Base-by-base conservation (phyloP, 2,797 vertebrate species). In the Danio choprae region DNA sequence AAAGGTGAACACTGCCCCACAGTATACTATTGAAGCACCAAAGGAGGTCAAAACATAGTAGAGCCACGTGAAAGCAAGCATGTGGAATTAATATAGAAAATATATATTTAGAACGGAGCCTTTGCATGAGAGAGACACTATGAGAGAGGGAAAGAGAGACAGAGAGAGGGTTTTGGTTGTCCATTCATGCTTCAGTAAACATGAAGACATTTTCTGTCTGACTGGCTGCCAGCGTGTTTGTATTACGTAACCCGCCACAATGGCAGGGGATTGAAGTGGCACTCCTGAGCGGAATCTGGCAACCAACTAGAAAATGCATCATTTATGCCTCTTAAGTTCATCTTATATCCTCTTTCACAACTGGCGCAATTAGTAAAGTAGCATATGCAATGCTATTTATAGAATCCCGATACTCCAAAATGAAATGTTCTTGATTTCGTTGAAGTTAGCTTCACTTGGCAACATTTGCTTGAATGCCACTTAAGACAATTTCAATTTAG, bases 151-250 rank as follows among this genome's bases (percentile, higher is more conserved):
- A 53, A 43, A 64, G 59, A 29, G 59, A 51, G 53, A 60, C 40
- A 72, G 22, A 16, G 65, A 67, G 53, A 29, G 60, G 29, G 69
- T 67, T 70, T 75, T 68, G 53, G 70, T 78, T 92, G 92, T 93
- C 90, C 86, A 87, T 88, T 89, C 58, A 92, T 84, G 92, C 92
- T 90, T 92, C 90, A 91, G 82, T 90, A 91, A 93, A 87, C 91
- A 92, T 90, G 88, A 92, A 88, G 84, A 92, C 88, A 92, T 94
- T 92, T 93, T 93, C 92, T 92, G 91, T 92, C 88, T 92, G 86
- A 87, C 87, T 92, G 91, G 87, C 90, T 91, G 86, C 90, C 84
- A 89, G 89, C 88, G 88, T 90, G 90, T 90, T 89, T 84, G 84
- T 87, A 87, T 93, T 92, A 92, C 85, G 89, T 93, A 93, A 93